Evolutionary conservation across 1,140 invertebrate genomes (phyloP), one percentile per base, ranked within the genome.

Genomic region (Leptopilina boulardi): DNA sequence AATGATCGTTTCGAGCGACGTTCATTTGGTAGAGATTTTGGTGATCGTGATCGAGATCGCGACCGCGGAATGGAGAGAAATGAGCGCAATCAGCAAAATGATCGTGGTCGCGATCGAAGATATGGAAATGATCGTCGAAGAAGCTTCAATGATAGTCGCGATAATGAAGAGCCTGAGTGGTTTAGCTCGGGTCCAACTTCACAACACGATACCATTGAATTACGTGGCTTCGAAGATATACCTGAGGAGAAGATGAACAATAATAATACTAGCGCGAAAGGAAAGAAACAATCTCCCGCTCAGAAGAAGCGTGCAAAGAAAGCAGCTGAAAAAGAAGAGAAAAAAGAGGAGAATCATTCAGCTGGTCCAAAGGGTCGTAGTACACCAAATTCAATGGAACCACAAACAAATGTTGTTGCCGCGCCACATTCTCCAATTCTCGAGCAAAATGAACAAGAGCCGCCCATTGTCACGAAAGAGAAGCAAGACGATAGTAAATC

Each of bases 181-280:
- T 97, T 97, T 86, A 96, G 95, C 86, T 95, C 94, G 71, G 97
- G 97, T 42, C 97, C 97, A 38, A 96, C 95, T 71, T 98, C 96
- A 70, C 96, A 98, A 85, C 93, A 95, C 80, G 97, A 98, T 81
- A 97, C 96, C n/a, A 98, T 99, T 77, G 97, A 98, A 88, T 90
- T 98, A 71, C 94, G 95, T 74, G 97, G 97, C 5, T 99, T 98
- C 91, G 97, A 98, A 56, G 96, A 97, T 73, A 85, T 81, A 87
- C 89, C 82, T n/a, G 90, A 91, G 87, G 93, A 91, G 19, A 92
- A 92, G n/a, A 83, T 71, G 1, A 82, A 88, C 5, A 89, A 77
- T 71, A 84, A 59, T 51, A 85, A 81, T 38, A 77, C 77, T 26
- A 88, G 81, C 34, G 77, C 77, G 38, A 88, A 88, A 54, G 87